A percentile compares a stretch with the other conserved stretches of the same genome.
phyloP scores from a whole-genome alignment of 1,140 invertebrate species.

The Hormaphis cornu region DNA sequence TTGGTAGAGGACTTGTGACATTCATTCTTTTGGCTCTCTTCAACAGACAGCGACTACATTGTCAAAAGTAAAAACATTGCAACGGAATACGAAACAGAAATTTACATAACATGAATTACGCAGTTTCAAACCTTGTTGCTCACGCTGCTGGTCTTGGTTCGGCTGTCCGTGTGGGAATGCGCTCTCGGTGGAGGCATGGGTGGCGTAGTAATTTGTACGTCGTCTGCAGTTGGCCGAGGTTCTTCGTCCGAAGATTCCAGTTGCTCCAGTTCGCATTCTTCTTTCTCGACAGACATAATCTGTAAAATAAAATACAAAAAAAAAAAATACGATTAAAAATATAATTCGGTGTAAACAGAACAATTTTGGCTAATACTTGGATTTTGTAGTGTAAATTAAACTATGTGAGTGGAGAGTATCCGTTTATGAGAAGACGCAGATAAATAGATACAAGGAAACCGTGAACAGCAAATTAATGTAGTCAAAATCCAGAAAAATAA shows the following conservation, averaged over 20 bases:
- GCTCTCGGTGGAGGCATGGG: slow-evolving; percentile 33
- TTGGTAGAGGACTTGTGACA: neutral
- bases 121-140: slow-evolving; percentile 30
- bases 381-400: no score
- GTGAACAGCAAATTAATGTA: no score
- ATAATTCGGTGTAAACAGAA: neutral
- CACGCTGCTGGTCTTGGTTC: slow-evolving; percentile 33
- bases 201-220: slow-evolving; percentile 35
- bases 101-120: neutral
- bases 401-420: no score
- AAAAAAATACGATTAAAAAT: no score
- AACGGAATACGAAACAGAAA: neutral
- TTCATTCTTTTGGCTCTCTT: slow-evolving; percentile 24
- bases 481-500: no score
- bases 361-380: no score
- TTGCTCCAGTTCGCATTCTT: slow-evolving; percentile 38
- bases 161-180: slow-evolving; percentile 34
- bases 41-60: slow-evolving; percentile 7
- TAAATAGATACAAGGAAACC: no score
- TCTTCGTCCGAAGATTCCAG: slow-evolving; percentile 37
- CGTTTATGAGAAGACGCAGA: no score
- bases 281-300: slow-evolving; percentile 35
- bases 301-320: no score
- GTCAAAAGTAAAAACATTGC: neutral
- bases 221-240: neutral